Percentiles rank a stretch among this genome's conserved stretches.
Evolutionary conservation across 1,140 invertebrate species (phyloP).

Genomic region (Drosophila dunni): DNA sequence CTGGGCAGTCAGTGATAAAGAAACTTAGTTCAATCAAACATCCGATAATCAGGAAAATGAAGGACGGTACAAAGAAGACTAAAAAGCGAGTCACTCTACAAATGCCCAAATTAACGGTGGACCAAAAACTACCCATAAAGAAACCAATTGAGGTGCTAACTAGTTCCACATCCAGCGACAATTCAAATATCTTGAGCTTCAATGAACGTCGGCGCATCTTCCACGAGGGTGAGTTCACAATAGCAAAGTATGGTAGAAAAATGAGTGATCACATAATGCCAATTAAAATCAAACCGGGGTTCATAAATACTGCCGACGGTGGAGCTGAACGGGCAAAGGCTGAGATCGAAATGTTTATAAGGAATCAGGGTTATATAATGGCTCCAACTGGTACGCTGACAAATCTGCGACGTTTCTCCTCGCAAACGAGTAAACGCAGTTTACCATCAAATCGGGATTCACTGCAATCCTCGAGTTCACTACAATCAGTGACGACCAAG

Average conservation of each 20-base stretch:
- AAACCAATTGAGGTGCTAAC: neutral
- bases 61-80: neutral
- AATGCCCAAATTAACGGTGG: neutral
- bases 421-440: neutral
- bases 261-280: slow-evolving; percentile 24
- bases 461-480: neutral
- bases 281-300: neutral
- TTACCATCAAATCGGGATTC: neutral
- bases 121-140: too few relatives aligned
- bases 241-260: slow-evolving; percentile 27
- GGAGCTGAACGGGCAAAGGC: neutral
- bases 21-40: neutral
- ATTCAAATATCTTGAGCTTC: slow-evolving; percentile 8
- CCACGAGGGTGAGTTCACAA: slow-evolving; percentile 15
- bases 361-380: neutral
- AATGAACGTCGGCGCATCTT: slow-evolving; percentile 23
- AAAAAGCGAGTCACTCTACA: neutral
- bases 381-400: slow-evolving; percentile 1
- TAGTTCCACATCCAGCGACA: neutral
- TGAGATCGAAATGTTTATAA: neutral
- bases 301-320: neutral
- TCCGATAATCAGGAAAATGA: neutral
- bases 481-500: neutral
- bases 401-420: slow-evolving; percentile 1
- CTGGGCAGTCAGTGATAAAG: neutral